Percentiles rank a stretch among this genome's conserved stretches.
Evolutionary conservation across 2,113 vertebrate genomes (phyloP).

Genomic region (Lonchura striata): DNA sequence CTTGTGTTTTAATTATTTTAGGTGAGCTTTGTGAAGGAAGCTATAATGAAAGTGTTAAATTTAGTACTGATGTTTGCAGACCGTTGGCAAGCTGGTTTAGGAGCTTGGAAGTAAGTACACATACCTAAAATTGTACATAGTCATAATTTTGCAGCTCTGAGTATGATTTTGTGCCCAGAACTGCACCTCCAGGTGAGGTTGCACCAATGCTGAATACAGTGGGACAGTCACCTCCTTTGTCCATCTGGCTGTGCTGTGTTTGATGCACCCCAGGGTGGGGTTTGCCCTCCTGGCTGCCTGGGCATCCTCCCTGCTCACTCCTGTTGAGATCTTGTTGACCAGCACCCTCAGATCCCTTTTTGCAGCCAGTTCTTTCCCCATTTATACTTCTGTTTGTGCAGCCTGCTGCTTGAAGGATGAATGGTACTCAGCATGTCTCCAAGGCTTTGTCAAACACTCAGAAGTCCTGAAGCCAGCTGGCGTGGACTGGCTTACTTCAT

Average conservation of each 20-base stretch:
- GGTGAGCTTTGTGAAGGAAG: constrained; percentile 98
- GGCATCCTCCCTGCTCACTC: neutral
- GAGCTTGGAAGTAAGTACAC: constrained; percentile 90
- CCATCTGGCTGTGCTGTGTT: neutral
- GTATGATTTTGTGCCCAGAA: neutral
- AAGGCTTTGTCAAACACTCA: neutral
- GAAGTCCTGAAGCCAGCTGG: neutral
- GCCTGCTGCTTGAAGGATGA: neutral
- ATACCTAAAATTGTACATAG: neutral
- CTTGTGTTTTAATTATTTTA: constrained; percentile 58
- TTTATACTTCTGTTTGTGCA: neutral
- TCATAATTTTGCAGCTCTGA: neutral
- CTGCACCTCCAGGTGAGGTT: neutral
- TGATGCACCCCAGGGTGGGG: rapidly evolving
- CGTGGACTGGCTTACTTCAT: neutral
- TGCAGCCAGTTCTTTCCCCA: neutral
- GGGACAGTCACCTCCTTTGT: rapidly evolving
- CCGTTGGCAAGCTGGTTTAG: constrained; percentile 93
- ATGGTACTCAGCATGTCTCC: neutral
- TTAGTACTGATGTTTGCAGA: constrained; percentile 96
- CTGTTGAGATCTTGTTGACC: neutral
- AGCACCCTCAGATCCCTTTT: neutral
- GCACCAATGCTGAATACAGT: rapidly evolving
- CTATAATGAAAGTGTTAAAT: constrained; percentile 98
- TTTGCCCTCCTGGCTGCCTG: neutral